A percentile compares a stretch with the other conserved stretches of the same genome.
Evolutionary conservation across 2,113 vertebrate species (phyloP).

Genomic region (Aepyceros melampus): DNA sequence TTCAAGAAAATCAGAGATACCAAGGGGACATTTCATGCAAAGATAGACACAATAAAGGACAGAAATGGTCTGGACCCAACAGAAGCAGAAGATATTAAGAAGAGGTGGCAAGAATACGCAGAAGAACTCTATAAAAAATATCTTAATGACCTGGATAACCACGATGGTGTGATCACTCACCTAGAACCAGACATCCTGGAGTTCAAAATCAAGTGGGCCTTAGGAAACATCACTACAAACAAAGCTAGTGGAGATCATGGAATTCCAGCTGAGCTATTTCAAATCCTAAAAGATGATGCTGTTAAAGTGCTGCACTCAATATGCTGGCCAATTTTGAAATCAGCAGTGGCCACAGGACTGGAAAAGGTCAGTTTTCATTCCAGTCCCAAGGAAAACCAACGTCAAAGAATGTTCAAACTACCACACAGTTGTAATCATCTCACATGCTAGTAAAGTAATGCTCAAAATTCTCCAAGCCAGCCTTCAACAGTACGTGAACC

Average conservation of each 20-base stretch:
- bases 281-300: background rate
- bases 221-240: background rate
- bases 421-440: fast-evolving
- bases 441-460: background rate
- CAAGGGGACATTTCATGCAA: background rate
- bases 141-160: background rate
- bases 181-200: background rate
- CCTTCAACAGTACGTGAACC: background rate
- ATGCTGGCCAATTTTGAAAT: background rate
- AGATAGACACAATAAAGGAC: fast-evolving
- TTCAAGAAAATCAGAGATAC: background rate
- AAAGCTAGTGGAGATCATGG: background rate
- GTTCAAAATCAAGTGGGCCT: background rate
- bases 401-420: background rate
- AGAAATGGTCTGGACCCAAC: background rate
- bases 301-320: background rate
- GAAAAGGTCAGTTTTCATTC: background rate
- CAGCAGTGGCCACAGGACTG: background rate
- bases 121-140: background rate
- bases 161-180: background rate
- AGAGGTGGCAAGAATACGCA: background rate
- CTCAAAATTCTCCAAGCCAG: background rate
- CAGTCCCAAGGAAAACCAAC: background rate
- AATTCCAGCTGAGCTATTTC: background rate
- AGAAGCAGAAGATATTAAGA: background rate